phyloP scores from a whole-genome alignment of 2,113 vertebrate genomes.

The Picathartes gymnocephalus region DNA sequence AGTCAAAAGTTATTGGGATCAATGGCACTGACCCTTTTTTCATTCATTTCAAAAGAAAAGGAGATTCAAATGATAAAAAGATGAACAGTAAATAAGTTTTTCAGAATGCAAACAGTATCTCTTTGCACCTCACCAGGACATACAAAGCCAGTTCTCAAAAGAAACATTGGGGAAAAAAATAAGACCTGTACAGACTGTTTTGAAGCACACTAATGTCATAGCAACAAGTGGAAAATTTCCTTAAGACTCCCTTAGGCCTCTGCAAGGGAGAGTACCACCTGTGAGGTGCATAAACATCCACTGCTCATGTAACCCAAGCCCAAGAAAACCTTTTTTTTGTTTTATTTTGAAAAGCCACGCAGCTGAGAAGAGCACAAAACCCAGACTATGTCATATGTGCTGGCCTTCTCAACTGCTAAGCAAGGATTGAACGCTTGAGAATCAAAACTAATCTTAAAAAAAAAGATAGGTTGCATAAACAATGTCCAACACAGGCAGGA shows the following conservation, averaged over 20 bases:
- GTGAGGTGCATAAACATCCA: not conserved
- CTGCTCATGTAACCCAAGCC: not conserved
- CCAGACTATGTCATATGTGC: not conserved
- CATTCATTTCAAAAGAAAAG: not conserved
- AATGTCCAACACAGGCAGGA: not conserved
- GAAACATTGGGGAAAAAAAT: accelerated
- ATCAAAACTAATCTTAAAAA: not conserved
- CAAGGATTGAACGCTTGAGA: not conserved
- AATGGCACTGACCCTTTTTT: not conserved
- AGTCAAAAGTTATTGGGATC: not conserved
- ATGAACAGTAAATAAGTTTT: not conserved
- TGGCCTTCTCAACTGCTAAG: not conserved
- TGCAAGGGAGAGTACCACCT: accelerated
- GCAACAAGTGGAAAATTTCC: not conserved
- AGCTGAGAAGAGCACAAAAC: not conserved
- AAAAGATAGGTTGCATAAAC: not conserved
- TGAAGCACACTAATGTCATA: not conserved
- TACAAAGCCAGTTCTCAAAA: not conserved
- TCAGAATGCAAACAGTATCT: not conserved
- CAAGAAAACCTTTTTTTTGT: not conserved
- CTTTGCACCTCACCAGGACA: not conserved
- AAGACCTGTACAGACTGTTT: not conserved
- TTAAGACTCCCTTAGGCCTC: not conserved
- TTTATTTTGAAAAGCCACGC: not conserved
- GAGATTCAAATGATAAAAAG: not conserved